Percentiles rank a stretch among this genome's conserved stretches.
Evolutionary conservation across 2,797 vertebrate genomes (phyloP).

Genomic region (Cossypha niveicapilla): DNA sequence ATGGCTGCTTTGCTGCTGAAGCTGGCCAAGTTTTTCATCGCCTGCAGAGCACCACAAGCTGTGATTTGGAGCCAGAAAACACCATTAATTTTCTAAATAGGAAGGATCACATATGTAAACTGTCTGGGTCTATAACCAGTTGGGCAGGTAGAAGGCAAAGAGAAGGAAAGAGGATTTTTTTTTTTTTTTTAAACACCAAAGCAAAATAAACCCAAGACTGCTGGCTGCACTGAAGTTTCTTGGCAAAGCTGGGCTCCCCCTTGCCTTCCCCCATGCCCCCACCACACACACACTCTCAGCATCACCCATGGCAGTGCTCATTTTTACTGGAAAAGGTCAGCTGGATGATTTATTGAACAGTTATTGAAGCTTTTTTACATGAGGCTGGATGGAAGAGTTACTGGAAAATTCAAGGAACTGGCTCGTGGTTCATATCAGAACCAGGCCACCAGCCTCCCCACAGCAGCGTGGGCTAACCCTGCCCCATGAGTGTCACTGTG

Average conservation of each 20-base stretch:
- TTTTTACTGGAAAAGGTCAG: constrained; percentile 81
- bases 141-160: constrained; percentile 79
- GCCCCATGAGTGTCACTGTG: fast-evolving
- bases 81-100: constrained; percentile 88
- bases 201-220: constrained; percentile 51
- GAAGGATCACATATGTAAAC: constrained; percentile 91
- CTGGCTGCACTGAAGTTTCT: constrained; percentile 52
- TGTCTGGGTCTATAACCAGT: constrained; percentile 81
- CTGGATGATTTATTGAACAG: constrained; percentile 80
- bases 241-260: constrained; percentile 19
- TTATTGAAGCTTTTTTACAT: constrained; percentile 77
- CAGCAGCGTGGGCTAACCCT: fast-evolving
- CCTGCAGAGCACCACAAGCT: constrained; percentile 93
- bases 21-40: constrained; percentile 87
- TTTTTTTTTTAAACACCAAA: constrained; percentile 41
- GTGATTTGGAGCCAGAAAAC: constrained; percentile 87
- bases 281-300: not conserved
- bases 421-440: not conserved
- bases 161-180: constrained; percentile 59
- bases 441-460: fast-evolving
- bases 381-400: constrained; percentile 57
- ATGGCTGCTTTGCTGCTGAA: constrained; percentile 85
- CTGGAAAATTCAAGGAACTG: constrained; percentile 52
- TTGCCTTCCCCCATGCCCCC: not conserved
- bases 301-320: not conserved